Percentiles rank a stretch among this genome's conserved stretches.
These are phyloP conservation scores for Dioctria linearis DNA, from an alignment of 2,888 invertebrate genomes.

Conservation along the genomic window DNA sequence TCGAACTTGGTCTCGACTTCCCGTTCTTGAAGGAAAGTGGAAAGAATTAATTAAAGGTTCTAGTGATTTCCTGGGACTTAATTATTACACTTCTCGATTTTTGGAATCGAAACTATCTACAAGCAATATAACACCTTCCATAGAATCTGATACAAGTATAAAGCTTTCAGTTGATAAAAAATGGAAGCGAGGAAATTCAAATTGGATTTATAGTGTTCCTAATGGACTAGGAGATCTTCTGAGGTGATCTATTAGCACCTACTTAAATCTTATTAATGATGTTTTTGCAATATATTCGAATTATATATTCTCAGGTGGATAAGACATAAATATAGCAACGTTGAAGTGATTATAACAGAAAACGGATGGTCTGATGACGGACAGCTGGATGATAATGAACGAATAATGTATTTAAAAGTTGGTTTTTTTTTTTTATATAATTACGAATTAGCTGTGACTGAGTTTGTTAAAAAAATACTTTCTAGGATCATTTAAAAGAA, in stretches of 20 bases:
- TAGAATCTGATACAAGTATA: constrained; percentile 71
- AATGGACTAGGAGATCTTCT: constrained; percentile 63
- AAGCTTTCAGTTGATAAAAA: constrained; percentile 60
- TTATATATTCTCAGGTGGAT: constrained; percentile 70
- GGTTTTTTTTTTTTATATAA: background rate
- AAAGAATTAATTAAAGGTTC: constrained; percentile 61
- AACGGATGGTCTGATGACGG: constrained; percentile 74
- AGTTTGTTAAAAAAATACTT: constrained; percentile 61
- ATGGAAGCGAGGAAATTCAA: constrained; percentile 64
- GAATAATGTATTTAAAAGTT: constrained; percentile 66
- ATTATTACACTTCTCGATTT: constrained; percentile 64
- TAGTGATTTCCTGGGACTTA: constrained; percentile 65
- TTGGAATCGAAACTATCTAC: constrained; percentile 31
- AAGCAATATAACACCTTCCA: constrained; percentile 71
- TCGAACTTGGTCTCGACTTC: constrained; percentile 64
- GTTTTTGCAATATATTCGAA: no score
- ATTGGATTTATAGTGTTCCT: constrained; percentile 65
- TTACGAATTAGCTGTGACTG: constrained; percentile 51
- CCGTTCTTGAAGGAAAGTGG: constrained; percentile 60
- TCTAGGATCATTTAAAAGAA: constrained; percentile 67
- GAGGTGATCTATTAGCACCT: constrained; percentile 42
- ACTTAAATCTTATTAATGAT: background rate
- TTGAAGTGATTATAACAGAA: constrained; percentile 75
- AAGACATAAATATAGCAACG: constrained; percentile 73
- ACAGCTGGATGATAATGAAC: constrained; percentile 67